These are phyloP conservation scores for Atherinosoma microstoma DNA, from an alignment of 2,797 vertebrate species.

Conservation along the genomic window DNA sequence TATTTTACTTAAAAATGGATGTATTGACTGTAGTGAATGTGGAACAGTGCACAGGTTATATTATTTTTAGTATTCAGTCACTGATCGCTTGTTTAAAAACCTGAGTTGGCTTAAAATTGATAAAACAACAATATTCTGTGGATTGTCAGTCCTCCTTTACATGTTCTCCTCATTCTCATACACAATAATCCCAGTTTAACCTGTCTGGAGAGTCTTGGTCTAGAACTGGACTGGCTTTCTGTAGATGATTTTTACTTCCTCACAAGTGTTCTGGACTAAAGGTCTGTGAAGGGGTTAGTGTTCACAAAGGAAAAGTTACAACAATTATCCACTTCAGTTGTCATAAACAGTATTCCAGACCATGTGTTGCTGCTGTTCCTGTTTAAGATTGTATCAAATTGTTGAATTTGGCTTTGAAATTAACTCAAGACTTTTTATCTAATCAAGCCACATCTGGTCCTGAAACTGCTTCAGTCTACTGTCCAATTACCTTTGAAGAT, in stretches of 20 bases:
- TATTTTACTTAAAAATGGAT: constrained; percentile 36
- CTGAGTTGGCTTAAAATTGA: neutral
- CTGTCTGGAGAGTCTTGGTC: neutral
- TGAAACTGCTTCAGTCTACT: neutral
- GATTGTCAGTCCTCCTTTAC: neutral
- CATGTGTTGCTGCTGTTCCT: neutral
- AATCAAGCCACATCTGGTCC: neutral
- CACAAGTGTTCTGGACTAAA: neutral
- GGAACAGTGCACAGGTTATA: constrained; percentile 14
- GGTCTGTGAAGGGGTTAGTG: neutral
- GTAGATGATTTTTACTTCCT: neutral
- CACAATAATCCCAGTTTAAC: neutral
- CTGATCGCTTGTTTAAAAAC: neutral
- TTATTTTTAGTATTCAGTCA: neutral
- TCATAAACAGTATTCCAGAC: neutral
- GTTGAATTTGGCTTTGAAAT: constrained; percentile 4
- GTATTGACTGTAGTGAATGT: constrained; percentile 37
- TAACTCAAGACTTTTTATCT: neutral
- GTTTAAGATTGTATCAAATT: neutral
- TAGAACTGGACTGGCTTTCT: neutral
- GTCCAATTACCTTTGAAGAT: neutral
- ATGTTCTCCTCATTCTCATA: neutral
- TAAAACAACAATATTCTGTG: neutral
- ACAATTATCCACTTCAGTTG: neutral
- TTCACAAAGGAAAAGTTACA: no score